These are phyloP conservation scores for Poecile montanus DNA, from an alignment of 2,797 vertebrate genomes.

Conservation along the genomic window DNA sequence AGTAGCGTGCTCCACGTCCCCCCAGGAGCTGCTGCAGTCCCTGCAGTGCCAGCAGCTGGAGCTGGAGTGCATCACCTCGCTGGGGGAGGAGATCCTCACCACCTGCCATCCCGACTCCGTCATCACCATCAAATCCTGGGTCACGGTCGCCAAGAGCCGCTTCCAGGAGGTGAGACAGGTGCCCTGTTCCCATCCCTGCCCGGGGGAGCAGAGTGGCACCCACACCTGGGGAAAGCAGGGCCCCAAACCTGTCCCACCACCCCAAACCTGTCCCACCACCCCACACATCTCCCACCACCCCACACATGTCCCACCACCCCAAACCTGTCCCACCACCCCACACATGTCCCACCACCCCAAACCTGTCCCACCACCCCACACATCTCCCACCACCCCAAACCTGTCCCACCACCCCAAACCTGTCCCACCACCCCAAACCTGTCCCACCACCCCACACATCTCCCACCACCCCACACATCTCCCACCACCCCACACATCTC, in stretches of 20 bases:
- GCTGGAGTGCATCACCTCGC: slow-evolving; percentile 80
- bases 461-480: rapidly evolving
- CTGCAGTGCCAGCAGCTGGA: slow-evolving; percentile 79
- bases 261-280: background rate
- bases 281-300: too few relatives aligned
- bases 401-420: background rate
- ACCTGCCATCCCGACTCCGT: slow-evolving; percentile 86
- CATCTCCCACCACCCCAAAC: rapidly evolving
- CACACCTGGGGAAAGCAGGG: rapidly evolving
- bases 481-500: background rate
- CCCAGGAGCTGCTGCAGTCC: slow-evolving; percentile 80
- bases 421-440: background rate
- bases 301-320: too few relatives aligned
- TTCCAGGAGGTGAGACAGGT: slow-evolving; percentile 82
- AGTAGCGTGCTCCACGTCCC: rapidly evolving
- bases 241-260: rapidly evolving
- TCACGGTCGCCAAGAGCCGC: slow-evolving; percentile 85
- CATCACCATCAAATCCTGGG: slow-evolving; percentile 88
- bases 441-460: too few relatives aligned
- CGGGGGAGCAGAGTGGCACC: rapidly evolving
- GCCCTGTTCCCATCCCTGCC: background rate
- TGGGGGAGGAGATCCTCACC: slow-evolving; percentile 86
- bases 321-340: too few relatives aligned
- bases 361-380: rapidly evolving
- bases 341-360: too few relatives aligned